A percentile compares a stretch with the other conserved stretches of the same genome.
Evolutionary conservation across 2,888 invertebrate species (phyloP).

Genomic region (Ectropis crepuscularia): DNA sequence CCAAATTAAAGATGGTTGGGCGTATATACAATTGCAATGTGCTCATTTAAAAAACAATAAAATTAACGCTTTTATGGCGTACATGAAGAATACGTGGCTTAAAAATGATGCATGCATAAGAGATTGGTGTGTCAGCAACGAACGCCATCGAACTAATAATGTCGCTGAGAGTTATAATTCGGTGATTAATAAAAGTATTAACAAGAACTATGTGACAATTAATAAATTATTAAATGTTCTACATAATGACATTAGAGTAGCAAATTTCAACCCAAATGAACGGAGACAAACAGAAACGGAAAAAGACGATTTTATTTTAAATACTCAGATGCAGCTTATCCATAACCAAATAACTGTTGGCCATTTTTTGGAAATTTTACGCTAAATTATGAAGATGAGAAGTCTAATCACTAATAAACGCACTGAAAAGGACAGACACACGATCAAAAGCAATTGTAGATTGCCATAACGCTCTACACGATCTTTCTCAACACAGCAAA

Average conservation of each 20-base stretch:
- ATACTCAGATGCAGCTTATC: slow-evolving; percentile 1
- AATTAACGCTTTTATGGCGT: slow-evolving; percentile 18
- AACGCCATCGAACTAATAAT: slow-evolving; percentile 16
- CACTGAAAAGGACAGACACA: not conserved
- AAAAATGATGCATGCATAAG: slow-evolving; percentile 21
- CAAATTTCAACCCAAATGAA: slow-evolving; percentile 7
- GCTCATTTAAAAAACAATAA: slow-evolving; percentile 15
- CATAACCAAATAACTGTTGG: not conserved
- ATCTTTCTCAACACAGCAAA: too few species aligned
- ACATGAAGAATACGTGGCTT: slow-evolving; percentile 20
- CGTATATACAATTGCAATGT: slow-evolving; percentile 13
- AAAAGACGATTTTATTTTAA: slow-evolving; percentile 4
- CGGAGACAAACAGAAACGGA: slow-evolving; percentile 7
- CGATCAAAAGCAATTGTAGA: not conserved
- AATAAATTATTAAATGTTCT: slow-evolving; percentile 16
- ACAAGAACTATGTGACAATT: slow-evolving; percentile 18
- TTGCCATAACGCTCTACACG: too few species aligned
- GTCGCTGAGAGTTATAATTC: slow-evolving; percentile 10
- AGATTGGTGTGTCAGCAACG: slow-evolving; percentile 20
- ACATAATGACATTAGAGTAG: slow-evolving; percentile 5
- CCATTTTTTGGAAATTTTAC: too few species aligned
- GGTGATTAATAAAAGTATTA: slow-evolving; percentile 8
- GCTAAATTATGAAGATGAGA: too few species aligned
- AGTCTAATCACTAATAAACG: too few species aligned
- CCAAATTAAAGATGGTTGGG: slow-evolving; percentile 15